Base-by-base conservation (phyloP, 2,888 invertebrate species). In the Caenorhabditis virilis region DNA sequence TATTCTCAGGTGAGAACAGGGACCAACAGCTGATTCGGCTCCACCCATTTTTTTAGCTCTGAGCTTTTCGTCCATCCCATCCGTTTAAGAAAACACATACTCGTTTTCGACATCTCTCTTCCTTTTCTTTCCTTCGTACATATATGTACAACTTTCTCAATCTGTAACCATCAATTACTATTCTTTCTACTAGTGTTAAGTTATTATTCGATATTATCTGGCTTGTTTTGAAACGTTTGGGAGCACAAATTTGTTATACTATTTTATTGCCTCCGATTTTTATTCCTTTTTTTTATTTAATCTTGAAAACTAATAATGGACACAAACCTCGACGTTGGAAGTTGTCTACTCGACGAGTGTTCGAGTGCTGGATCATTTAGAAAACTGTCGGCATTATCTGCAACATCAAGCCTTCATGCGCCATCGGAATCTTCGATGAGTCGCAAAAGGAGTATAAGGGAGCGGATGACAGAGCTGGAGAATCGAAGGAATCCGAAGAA, bases 371-470 rank as follows among this genome's bases (percentile, higher is more conserved):
- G 60, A 23, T 60, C 60, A 30, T 41, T 43, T 25, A 49, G 66
- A 30, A 66, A 66, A 50, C 26, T 66, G 25, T 66, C 66, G 15
- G 66, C 66, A 18, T 41, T 66, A 43, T 66, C 66, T 18, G 66
- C 66, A 16, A 46, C 60, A 5, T 66, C 66, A 9, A 66, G 66
- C 43, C 47, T 66, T 1, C 60, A 66, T 59, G 66, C 60, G n/a
- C 60, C 66, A 33, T 66, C 66, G n/a, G 66, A 66, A 51, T 57
- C 60, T 33, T 71, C 66, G 22, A 72, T 72, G 72, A 66, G 65
- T 39, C 66, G 72, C 18, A 72, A 72, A 53, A 39, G 66, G 41
- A 72, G 69, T 45, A 72, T 72, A 20, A 63, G 72, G 5, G 72
- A 70, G 55, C 50, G 70, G 33, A 72, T 69, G 69, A 54, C 63